These are phyloP conservation scores for Xerus rutilus DNA, from an alignment of 2,797 vertebrate genomes.

Conservation along the genomic window DNA sequence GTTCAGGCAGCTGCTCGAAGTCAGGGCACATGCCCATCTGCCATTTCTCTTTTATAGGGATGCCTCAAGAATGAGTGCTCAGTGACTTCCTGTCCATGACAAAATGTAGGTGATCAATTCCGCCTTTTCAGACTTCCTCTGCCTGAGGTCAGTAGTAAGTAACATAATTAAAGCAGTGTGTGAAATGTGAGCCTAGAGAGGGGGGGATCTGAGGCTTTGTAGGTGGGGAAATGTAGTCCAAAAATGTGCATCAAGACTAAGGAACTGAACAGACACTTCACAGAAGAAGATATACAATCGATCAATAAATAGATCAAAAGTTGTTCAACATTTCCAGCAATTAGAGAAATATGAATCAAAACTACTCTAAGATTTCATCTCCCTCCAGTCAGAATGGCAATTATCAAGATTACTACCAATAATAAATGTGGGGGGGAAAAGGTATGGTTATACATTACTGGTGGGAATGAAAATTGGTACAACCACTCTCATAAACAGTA, in stretches of 20 bases:
- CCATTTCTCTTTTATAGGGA: background rate
- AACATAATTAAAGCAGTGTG: conserved; percentile 12
- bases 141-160: conserved; percentile 53
- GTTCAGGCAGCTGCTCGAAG: background rate
- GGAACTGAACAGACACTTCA: no score
- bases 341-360: no score
- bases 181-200: conserved; percentile 16
- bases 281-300: no score
- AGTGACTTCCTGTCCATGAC: background rate
- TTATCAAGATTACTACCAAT: no score
- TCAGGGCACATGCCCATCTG: background rate
- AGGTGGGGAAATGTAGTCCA: conserved; percentile 15
- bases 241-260: background rate
- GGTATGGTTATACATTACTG: no score
- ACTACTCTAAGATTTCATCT: no score
- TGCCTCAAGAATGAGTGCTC: background rate
- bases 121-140: background rate
- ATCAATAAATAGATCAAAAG: no score
- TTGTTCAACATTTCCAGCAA: no score
- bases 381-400: no score
- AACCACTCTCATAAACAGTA: no score
- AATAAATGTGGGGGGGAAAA: no score
- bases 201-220: background rate
- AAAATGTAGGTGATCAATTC: background rate
- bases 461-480: no score